phyloP scores from a whole-genome alignment of 2,888 invertebrate species.

The Drosophila putrida region DNA sequence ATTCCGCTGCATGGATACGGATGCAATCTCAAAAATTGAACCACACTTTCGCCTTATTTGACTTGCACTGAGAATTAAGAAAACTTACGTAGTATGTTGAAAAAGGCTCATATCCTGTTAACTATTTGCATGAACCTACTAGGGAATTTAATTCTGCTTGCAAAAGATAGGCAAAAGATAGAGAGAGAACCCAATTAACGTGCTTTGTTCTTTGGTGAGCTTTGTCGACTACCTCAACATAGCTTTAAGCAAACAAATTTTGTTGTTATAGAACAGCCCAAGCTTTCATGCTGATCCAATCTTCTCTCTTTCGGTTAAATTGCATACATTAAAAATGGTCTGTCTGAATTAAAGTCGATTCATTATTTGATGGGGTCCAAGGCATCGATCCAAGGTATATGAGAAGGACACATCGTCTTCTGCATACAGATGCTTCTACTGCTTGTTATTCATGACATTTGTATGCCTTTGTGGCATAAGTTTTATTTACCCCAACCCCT shows the following conservation, averaged over 20 bases:
- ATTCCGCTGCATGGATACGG: background rate
- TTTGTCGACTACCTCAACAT: background rate
- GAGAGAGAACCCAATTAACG: slow-evolving; percentile 34
- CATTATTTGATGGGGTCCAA: slow-evolving; percentile 8
- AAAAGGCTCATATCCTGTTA: background rate
- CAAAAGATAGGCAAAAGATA: slow-evolving; percentile 5
- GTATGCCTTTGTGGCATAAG: slow-evolving; percentile 63
- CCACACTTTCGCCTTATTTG: slow-evolving; percentile 17
- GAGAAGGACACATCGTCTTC: slow-evolving; percentile 4
- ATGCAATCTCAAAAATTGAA: slow-evolving; percentile 5
- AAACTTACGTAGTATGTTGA: slow-evolving; percentile 1
- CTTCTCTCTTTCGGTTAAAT: slow-evolving; percentile 7
- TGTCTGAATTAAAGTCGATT: background rate
- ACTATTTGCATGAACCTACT: slow-evolving; percentile 11
- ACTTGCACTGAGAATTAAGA: background rate
- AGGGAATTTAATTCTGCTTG: slow-evolving; percentile 22
- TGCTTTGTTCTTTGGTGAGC: slow-evolving; percentile 24
- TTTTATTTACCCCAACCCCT: slow-evolving; percentile 58
- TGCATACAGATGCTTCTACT: slow-evolving; percentile 33
- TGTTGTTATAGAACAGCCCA: background rate
- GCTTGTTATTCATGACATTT: slow-evolving; percentile 72
- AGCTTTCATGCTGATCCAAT: background rate
- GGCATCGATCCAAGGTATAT: slow-evolving; percentile 13
- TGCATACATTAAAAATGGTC: slow-evolving; percentile 15
- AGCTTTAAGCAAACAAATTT: slow-evolving; percentile 23